These are phyloP conservation scores for Melinaea menophilus DNA, from an alignment of 2,888 invertebrate species.

Conservation along the genomic window DNA sequence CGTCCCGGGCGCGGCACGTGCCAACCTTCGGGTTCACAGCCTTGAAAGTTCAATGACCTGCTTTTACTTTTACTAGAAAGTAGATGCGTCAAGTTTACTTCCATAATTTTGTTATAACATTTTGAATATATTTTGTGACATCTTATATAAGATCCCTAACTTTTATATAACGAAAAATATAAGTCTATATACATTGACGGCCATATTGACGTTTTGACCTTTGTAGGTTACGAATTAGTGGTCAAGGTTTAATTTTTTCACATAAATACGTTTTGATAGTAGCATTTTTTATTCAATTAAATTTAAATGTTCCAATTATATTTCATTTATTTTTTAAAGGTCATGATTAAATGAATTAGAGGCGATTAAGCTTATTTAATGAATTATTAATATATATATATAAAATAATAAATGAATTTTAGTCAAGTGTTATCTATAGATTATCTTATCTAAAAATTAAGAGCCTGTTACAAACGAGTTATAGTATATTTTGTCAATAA, in stretches of 20 bases:
- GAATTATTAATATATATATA: neutral
- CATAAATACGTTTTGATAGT: neutral
- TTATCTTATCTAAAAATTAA: constrained; percentile 3
- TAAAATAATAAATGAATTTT: constrained; percentile 8
- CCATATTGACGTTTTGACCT: constrained; percentile 10
- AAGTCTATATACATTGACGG: neutral
- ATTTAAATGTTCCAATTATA: constrained; percentile 3
- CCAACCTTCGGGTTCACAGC: constrained; percentile 37
- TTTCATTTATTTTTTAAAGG: too few species aligned
- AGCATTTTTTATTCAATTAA: neutral
- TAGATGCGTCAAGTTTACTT: constrained; percentile 7
- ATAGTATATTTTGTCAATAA: too few species aligned
- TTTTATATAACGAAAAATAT: too few species aligned
- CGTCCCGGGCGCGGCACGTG: constrained; percentile 24
- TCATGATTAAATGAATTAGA: too few species aligned
- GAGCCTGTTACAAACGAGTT: too few species aligned
- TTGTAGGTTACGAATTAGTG: constrained; percentile 16
- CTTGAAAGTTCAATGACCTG: constrained; percentile 41
- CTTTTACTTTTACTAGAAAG: constrained; percentile 38
- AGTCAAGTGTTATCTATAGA: neutral
- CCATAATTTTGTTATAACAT: neutral
- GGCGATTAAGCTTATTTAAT: neutral
- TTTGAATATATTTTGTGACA: neutral
- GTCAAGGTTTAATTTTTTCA: constrained; percentile 15
- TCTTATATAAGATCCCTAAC: neutral